Conservation (phyloP, 2,113 vertebrate species). For the Aegotheles bennettii region DNA sequence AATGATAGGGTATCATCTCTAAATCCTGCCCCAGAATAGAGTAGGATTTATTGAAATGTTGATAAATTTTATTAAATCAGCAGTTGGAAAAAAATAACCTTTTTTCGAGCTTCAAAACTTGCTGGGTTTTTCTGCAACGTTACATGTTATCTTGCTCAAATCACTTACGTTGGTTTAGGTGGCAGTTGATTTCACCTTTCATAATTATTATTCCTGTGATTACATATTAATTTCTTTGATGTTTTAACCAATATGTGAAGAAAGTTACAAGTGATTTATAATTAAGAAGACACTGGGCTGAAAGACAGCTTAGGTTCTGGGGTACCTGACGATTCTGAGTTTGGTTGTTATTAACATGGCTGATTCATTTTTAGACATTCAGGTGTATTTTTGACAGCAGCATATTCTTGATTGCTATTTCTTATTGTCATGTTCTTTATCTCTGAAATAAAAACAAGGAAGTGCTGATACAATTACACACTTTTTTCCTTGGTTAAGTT, state of each 20-base stretch:
- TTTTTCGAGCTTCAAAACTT: background rate
- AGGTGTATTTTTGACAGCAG: background rate
- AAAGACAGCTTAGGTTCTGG: background rate
- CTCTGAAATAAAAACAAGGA: background rate
- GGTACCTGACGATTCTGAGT: background rate
- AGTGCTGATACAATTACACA: background rate
- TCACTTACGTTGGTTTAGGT: background rate
- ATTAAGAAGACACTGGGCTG: background rate
- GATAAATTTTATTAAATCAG: background rate
- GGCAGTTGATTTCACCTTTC: background rate
- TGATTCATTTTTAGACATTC: background rate
- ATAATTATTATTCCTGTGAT: background rate
- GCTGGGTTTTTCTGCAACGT: background rate
- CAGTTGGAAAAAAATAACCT: background rate
- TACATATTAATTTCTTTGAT: background rate
- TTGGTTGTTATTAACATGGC: background rate
- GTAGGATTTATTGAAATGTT: background rate
- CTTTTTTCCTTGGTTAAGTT: background rate
- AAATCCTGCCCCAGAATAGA: background rate
- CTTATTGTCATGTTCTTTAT: background rate
- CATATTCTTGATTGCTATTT: background rate
- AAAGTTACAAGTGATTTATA: background rate
- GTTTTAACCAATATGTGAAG: background rate
- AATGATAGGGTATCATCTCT: background rate
- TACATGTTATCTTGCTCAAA: background rate